These are phyloP conservation scores for Pterocles gutturalis DNA, from an alignment of 2,113 vertebrate genomes.

Conservation along the genomic window DNA sequence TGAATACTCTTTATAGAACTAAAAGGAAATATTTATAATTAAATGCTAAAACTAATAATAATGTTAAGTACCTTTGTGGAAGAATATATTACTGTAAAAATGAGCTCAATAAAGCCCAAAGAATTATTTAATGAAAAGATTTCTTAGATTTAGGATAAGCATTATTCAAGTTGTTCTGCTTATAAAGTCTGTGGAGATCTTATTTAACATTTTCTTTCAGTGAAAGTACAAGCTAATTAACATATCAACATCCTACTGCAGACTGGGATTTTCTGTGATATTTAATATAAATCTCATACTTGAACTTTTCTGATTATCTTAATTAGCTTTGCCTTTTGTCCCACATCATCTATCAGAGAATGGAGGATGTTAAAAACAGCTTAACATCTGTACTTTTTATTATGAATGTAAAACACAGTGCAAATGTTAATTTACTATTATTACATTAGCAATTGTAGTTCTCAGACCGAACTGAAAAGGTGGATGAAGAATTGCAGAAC, in stretches of 20 bases:
- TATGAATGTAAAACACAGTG: background rate
- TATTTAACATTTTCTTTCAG: constrained; percentile 4
- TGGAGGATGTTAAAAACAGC: background rate
- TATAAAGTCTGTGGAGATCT: background rate
- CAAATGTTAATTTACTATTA: background rate
- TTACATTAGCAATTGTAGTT: background rate
- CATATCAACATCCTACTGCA: background rate
- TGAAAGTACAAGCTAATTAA: constrained; percentile 1
- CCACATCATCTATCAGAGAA: background rate
- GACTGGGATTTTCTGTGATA: constrained; percentile 17
- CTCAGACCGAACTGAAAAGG: background rate
- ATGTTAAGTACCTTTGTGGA: background rate
- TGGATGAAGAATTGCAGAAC: background rate
- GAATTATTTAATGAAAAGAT: background rate
- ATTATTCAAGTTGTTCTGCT: background rate
- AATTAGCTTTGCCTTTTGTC: constrained; percentile 45
- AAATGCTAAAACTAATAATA: background rate
- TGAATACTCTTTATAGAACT: background rate
- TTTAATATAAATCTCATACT: constrained; percentile 6
- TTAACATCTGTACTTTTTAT: background rate
- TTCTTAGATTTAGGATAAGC: background rate
- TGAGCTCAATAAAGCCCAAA: background rate
- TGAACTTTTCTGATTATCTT: constrained; percentile 27
- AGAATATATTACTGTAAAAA: background rate
- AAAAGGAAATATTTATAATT: background rate